phyloP scores from a whole-genome alignment of 2,888 invertebrate species.

The Homarus gammarus region DNA sequence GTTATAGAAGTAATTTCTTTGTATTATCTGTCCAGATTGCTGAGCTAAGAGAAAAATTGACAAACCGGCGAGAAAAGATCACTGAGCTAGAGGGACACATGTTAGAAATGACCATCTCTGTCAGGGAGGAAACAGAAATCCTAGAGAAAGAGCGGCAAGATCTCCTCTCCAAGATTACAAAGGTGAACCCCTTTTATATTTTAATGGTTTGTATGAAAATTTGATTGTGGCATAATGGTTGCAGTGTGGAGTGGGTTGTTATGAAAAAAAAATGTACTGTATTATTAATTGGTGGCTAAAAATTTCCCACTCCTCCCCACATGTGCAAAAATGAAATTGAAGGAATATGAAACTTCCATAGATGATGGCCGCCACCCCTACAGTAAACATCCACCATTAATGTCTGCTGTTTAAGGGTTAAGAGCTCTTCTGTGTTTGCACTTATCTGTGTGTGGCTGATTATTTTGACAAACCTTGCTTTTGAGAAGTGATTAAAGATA shows the following conservation, averaged over 20 bases:
- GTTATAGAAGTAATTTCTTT: too few species aligned
- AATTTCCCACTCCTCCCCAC: too few species aligned
- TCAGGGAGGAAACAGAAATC: constrained; percentile 60
- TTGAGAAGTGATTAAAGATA: not conserved
- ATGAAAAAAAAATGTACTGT: too few species aligned
- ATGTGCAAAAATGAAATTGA: too few species aligned
- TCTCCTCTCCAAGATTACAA: constrained; percentile 54
- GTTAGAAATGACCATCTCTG: constrained; percentile 62
- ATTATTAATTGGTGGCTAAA: too few species aligned
- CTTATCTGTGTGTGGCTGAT: not conserved
- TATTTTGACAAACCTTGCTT: not conserved
- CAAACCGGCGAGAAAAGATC: constrained; percentile 9
- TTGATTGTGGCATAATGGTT: too few species aligned
- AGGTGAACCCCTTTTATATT: constrained; percentile 37
- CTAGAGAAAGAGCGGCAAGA: constrained; percentile 65
- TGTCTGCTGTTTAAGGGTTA: too few species aligned
- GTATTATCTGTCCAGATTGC: constrained; percentile 46
- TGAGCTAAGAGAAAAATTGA: constrained; percentile 50
- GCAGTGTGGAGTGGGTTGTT: too few species aligned
- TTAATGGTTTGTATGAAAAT: not conserved
- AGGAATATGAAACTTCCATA: too few species aligned
- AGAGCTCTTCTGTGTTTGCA: too few species aligned
- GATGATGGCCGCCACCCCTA: too few species aligned
- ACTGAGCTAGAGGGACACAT: constrained; percentile 64
- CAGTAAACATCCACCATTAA: too few species aligned